Base-by-base conservation (phyloP, 2,113 vertebrate species). In the Amphiprion percula region DNA sequence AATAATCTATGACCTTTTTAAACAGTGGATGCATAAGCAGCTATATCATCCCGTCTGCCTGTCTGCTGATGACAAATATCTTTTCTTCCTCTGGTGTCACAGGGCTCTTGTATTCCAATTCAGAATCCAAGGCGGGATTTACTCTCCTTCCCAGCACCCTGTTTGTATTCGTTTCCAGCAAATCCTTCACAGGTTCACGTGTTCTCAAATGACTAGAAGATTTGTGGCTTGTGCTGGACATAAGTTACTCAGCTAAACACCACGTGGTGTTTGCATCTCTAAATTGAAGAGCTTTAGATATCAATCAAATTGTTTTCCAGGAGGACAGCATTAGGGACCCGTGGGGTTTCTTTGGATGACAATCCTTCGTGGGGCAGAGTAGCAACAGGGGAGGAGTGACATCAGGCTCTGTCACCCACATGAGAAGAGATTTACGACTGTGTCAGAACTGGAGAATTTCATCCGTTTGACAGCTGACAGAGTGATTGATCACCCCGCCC, bases 391-490 rank as follows among this genome's bases (percentile, higher is more conserved):
- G 59, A 19, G 62, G 54, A 61, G 64, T 74, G 61, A 77, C 72
- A 80, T 82, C 66, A 84, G 82, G 52, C 7, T 47, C 78, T 68
- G 76, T 86, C 86, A 77, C 53, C 65, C 46, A 61, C 47, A 52
- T 68, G 75, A 72, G 64, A 77, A 16, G 74, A 93, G 89, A 91
- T 90, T 89, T 79, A 92, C 15, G 77, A 72, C 69, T 14, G 58
- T 70, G 84, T 85, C 84, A 82, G 68, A 77, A 49, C 59, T 62
- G 64, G 70, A 82, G 82, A 79, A 83, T 87, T 85, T 88, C 63
- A 84, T 86, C 70, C 54, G 52, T 85, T 83, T 89, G 91, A 91
- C 90, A 88, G 82, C 67, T 77, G 74, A 59, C 73, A 84, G 82
- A 55, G 60, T 63, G 62, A 89, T 92, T 79, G 67, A 92, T 91